Conservation (phyloP, 1,140 invertebrate species). For the Caligus rogercresseyi region DNA sequence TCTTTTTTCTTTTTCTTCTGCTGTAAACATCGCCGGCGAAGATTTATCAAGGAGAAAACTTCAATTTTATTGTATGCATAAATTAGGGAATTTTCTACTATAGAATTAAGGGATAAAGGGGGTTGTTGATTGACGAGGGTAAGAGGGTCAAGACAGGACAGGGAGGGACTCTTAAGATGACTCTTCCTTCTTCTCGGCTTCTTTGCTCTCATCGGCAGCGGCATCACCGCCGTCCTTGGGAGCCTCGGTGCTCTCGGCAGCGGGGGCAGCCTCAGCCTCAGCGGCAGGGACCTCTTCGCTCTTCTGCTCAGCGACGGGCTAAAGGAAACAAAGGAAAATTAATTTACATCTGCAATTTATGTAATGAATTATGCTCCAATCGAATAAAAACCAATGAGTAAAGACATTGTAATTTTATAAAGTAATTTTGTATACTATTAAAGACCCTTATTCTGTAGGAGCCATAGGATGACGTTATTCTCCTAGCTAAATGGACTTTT, state of each 20-base stretch:
- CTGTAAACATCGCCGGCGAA: background rate
- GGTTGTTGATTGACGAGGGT: background rate
- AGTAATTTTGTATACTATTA: too few species aligned
- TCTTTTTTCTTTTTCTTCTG: background rate
- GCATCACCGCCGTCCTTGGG: background rate
- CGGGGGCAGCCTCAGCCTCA: background rate
- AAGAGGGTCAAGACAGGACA: background rate
- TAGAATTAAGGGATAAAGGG: background rate
- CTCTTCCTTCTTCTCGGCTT: background rate
- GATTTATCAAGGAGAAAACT: background rate
- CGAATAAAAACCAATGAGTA: too few species aligned
- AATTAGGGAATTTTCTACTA: background rate
- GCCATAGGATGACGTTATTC: too few species aligned
- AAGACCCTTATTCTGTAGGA: too few species aligned
- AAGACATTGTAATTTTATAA: too few species aligned
- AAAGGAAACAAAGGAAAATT: too few species aligned
- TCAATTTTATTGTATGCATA: background rate
- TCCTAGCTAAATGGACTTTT: too few species aligned
- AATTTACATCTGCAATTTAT: too few species aligned
- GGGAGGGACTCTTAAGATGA: background rate
- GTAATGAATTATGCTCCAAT: too few species aligned
- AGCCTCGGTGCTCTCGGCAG: background rate
- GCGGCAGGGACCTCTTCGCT: background rate
- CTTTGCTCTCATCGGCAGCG: background rate
- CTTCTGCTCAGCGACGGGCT: background rate